Conservation (phyloP, 2,113 vertebrate genomes). For the Peucedramus taeniatus region DNA sequence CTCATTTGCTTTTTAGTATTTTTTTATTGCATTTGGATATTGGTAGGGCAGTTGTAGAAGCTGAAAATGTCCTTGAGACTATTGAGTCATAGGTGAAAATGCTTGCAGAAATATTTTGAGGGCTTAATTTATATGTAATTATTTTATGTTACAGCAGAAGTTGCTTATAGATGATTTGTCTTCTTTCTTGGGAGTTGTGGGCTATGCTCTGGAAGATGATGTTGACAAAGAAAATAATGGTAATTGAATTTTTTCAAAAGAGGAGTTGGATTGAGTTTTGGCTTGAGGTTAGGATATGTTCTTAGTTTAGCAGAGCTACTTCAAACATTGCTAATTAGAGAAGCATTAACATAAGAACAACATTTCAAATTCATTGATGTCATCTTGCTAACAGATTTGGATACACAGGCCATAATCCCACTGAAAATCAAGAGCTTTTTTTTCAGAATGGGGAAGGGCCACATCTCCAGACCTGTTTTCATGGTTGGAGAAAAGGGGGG, state of each 20-base stretch:
- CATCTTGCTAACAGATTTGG: slow-evolving; percentile 60
- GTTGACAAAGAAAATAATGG: slow-evolving; percentile 16
- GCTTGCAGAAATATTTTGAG: not conserved
- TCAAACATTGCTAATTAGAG: slow-evolving; percentile 58
- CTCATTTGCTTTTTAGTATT: not conserved
- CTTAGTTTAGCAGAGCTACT: slow-evolving; percentile 48
- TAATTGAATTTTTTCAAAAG: slow-evolving; percentile 17
- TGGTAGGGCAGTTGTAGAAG: not conserved
- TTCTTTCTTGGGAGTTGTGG: not conserved
- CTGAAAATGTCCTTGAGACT: not conserved
- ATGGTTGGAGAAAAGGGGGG: not conserved
- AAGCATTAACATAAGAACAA: slow-evolving; percentile 53
- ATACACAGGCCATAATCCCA: not conserved
- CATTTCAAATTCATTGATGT: slow-evolving; percentile 52
- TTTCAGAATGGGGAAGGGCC: not conserved
- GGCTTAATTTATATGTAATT: not conserved
- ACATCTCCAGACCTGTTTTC: not conserved
- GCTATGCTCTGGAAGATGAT: not conserved
- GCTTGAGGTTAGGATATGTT: slow-evolving; percentile 42
- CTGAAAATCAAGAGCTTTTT: slow-evolving; percentile 9
- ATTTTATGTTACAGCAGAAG: not conserved
- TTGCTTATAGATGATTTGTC: not conserved
- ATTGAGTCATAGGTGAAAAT: not conserved
- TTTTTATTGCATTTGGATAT: not conserved
- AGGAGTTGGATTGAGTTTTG: not conserved